These are phyloP conservation scores for Cynaeus angustus DNA, from an alignment of 2,888 invertebrate genomes.

Conservation along the genomic window DNA sequence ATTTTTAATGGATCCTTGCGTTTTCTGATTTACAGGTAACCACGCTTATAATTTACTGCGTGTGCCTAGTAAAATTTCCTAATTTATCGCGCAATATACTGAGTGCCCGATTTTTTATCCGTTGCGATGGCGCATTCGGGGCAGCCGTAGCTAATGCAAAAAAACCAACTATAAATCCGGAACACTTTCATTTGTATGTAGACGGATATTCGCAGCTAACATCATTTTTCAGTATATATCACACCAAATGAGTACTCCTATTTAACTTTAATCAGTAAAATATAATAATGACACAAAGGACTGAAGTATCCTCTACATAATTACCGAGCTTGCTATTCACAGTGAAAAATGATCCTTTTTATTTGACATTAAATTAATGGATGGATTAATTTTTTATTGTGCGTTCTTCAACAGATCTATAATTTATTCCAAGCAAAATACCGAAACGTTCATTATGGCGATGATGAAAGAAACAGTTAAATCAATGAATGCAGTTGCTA, in stretches of 20 bases:
- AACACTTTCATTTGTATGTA: constrained; percentile 19
- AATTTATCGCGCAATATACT: constrained; percentile 18
- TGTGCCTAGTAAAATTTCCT: constrained; percentile 11
- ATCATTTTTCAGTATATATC: constrained; percentile 23
- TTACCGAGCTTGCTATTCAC: constrained; percentile 41
- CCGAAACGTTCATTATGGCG: background rate
- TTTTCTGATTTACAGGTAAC: constrained; percentile 8
- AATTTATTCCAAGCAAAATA: constrained; percentile 22
- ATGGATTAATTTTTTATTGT: constrained; percentile 45
- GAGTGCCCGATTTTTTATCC: constrained; percentile 21
- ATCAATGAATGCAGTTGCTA: background rate
- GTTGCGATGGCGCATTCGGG: background rate
- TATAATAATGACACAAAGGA: constrained; percentile 36
- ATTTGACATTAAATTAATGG: constrained; percentile 48
- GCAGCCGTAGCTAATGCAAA: background rate
- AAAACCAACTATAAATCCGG: constrained; percentile 13
- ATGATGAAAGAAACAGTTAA: background rate
- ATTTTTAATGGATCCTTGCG: too few relatives aligned
- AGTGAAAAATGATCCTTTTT: constrained; percentile 46
- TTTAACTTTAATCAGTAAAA: constrained; percentile 29
- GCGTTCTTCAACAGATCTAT: constrained; percentile 28
- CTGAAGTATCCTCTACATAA: constrained; percentile 42
- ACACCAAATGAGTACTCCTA: constrained; percentile 12
- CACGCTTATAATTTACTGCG: constrained; percentile 1
- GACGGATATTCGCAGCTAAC: constrained; percentile 5